Evolutionary conservation across 2,888 invertebrate genomes (phyloP).

Genomic region (Gortyna flavago): DNA sequence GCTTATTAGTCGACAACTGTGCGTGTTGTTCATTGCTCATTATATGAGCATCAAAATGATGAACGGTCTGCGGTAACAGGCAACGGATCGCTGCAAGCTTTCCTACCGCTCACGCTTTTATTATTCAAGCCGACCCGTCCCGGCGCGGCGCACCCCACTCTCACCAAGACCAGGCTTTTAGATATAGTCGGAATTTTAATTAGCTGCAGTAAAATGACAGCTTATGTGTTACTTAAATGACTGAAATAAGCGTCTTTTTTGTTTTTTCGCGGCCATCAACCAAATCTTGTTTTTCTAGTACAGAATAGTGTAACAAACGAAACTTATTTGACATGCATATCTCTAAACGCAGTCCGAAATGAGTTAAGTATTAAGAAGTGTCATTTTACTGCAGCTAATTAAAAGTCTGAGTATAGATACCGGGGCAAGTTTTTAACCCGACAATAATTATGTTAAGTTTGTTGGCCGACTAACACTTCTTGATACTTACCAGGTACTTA

Average conservation of each 20-base stretch:
- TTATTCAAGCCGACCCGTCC: neutral
- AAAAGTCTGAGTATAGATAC: too few species aligned
- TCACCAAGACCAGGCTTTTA: slow-evolving; percentile 3
- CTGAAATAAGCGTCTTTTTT: too few species aligned
- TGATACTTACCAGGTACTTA: neutral
- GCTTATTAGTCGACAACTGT: neutral
- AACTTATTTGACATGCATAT: too few species aligned
- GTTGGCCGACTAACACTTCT: neutral
- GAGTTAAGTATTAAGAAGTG: too few species aligned
- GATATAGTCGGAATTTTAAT: too few species aligned
- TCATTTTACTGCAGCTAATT: too few species aligned
- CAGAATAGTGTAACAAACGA: too few species aligned
- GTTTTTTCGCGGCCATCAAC: too few species aligned
- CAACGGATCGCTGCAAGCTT: slow-evolving; percentile 4
- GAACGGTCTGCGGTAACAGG: neutral
- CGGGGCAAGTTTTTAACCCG: neutral
- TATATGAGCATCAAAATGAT: neutral
- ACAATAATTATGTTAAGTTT: neutral
- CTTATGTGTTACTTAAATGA: too few species aligned
- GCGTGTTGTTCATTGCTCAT: neutral
- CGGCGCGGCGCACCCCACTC: neutral
- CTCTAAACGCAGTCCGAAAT: too few species aligned
- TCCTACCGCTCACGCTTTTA: slow-evolving; percentile 1
- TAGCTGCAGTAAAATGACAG: too few species aligned
- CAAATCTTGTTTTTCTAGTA: too few species aligned